Evolutionary conservation across 2,888 invertebrate species (phyloP).

Genomic region (Caenorhabditis angaria): DNA sequence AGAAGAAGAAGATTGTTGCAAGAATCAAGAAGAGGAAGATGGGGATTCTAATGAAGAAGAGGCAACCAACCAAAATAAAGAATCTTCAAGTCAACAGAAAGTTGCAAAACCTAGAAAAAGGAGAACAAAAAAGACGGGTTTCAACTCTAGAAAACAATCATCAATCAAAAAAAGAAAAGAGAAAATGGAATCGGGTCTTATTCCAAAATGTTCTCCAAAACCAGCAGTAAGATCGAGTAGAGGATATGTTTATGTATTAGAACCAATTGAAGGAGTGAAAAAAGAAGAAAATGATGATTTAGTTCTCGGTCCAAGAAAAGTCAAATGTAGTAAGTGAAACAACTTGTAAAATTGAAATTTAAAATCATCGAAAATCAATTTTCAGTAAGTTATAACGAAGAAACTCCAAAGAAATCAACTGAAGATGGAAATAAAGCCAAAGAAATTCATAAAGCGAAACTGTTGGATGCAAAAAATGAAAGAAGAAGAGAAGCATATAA

Average conservation of each 20-base stretch:
- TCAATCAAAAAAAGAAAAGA: background rate
- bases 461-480: too few relatives aligned
- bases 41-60: constrained; percentile 3
- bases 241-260: background rate
- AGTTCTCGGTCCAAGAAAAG: background rate
- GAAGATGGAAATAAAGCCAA: too few relatives aligned
- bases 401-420: too few relatives aligned
- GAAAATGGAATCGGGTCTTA: constrained; percentile 1
- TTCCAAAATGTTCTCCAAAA: background rate
- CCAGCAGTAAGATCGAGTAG: background rate
- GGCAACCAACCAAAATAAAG: background rate
- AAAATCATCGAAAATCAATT: too few relatives aligned
- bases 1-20: constrained; percentile 6
- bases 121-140: background rate
- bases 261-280: background rate
- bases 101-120: background rate
- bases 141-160: background rate
- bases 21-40: background rate
- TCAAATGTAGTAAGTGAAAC: background rate
- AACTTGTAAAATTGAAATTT: too few relatives aligned
- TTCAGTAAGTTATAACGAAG: too few relatives aligned
- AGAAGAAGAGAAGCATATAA: too few relatives aligned
- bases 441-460: too few relatives aligned
- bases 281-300: background rate
- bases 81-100: background rate